Evolutionary conservation across 1,140 invertebrate genomes (phyloP), one percentile per base, ranked within the genome.

Genomic region (Hypsibius dujardini): DNA sequence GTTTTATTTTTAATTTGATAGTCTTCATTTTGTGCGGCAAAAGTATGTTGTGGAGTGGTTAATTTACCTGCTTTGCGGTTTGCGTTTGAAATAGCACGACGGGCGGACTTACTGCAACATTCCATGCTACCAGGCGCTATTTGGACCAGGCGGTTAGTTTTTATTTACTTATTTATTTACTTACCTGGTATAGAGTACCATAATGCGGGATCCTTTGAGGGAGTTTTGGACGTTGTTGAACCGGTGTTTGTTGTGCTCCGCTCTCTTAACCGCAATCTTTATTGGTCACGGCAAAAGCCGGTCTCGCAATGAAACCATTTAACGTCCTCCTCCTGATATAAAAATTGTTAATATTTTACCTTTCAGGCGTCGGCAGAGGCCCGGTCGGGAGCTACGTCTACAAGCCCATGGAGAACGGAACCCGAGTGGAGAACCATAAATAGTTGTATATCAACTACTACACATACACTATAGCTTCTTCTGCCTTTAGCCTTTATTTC

Each of bases 91-190:
- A 67, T 42, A 89, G 87, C 89, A 92, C 78, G 90, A 92, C 82
- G 88, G 88, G 70, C 87, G 90, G 71, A 90, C 90, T 59, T 93
- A 92, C 76, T 93, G 90, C 74, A 87, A 92, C 81, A 88, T 90
- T 47, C 90, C 90, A 47, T 93, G 90, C 77, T 92, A 93, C 79
- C 87, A 88, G 72, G 89, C 89, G 15, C 77, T 91, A 15, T 93
- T 92, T 81, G 90, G 90, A 59, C 89, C 89, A 45, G 82, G 82
- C 77, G 86, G 86, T 87, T 79, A 77, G 73, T 74, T 47, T 1
- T 45, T 7, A 47, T 62, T 47, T n/a, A 69, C 2, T 15, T 1
- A 28, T 56, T 46, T 70, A 47, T n/a, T 46, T 60, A 1, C 59
- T 15, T 7, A 62, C 7, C 50, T 56, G 7, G 28, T 28, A 28